phyloP scores from a whole-genome alignment of 2,888 invertebrate species.

The Andrena fulva region DNA sequence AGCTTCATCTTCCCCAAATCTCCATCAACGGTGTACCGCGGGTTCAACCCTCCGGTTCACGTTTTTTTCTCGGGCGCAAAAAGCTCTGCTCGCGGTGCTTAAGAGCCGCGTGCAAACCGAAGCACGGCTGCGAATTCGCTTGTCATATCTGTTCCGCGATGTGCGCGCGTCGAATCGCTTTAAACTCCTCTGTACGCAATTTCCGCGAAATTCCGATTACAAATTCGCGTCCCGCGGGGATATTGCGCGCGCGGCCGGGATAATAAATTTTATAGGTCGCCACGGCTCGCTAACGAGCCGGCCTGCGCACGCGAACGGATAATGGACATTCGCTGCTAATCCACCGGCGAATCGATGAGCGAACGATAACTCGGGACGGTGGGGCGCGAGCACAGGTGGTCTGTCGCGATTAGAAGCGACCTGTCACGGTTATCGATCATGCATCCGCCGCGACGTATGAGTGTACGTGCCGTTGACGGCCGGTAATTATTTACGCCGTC shows the following conservation, averaged over 20 bases:
- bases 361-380: conserved; percentile 54
- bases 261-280: conserved; percentile 59
- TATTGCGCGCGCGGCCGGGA: conserved; percentile 34
- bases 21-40: background rate
- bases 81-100: background rate
- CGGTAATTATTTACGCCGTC: conserved; percentile 67
- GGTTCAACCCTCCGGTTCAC: background rate
- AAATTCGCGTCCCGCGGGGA: conserved; percentile 50
- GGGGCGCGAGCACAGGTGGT: conserved; percentile 49
- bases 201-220: conserved; percentile 59
- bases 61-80: background rate
- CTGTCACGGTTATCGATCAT: conserved; percentile 68
- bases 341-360: conserved; percentile 63
- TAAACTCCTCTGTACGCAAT: conserved; percentile 45
- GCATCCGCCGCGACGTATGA: conserved; percentile 61
- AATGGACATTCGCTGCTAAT: conserved; percentile 63
- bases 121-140: background rate
- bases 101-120: no score
- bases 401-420: conserved; percentile 55
- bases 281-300: conserved; percentile 46
- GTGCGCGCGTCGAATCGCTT: conserved; percentile 27
- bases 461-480: conserved; percentile 58
- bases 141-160: conserved; percentile 6
- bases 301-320: conserved; percentile 45
- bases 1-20: background rate